Evolutionary conservation across 1,140 invertebrate genomes (phyloP).

Genomic region (Heliconius eleuchia): DNA sequence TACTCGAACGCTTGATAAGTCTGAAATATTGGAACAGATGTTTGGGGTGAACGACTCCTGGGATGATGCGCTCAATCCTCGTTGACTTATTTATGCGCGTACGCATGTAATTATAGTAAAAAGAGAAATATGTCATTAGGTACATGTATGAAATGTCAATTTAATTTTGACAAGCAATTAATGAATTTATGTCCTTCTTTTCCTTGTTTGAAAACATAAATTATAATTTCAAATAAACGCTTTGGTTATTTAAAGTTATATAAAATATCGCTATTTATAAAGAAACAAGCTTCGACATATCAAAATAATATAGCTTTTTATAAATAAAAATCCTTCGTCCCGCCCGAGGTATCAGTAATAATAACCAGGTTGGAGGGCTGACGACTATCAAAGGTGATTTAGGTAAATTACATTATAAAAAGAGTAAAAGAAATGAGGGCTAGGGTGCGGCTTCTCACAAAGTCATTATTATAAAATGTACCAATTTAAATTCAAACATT

Average conservation of each 20-base stretch:
- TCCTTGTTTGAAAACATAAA: not conserved
- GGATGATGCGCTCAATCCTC: conserved; percentile 44
- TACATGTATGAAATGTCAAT: conserved; percentile 32
- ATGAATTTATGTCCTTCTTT: conserved; percentile 27
- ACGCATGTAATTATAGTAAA: conserved; percentile 52
- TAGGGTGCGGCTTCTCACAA: conserved; percentile 60
- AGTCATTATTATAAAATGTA: conserved; percentile 77
- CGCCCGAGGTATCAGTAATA: conserved; percentile 23
- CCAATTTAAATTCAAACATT: conserved; percentile 78
- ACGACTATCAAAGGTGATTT: conserved; percentile 68
- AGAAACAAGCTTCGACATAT: not conserved
- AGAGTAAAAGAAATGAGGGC: conserved; percentile 61
- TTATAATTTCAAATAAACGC: not conserved
- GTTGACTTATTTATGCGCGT: conserved; percentile 66
- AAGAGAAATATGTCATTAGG: conserved; percentile 45
- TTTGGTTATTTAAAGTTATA: not conserved
- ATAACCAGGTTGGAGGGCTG: conserved; percentile 48
- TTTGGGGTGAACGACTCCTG: conserved; percentile 68
- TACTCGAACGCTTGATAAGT: conserved; percentile 61
- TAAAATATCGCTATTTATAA: not conserved
- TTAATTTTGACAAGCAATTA: conserved; percentile 29
- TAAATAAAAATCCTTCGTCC: conserved; percentile 18
- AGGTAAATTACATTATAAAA: conserved; percentile 80
- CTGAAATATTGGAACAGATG: conserved; percentile 77
- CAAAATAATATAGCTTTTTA: not conserved